Percentiles rank a stretch among this genome's conserved stretches.
These are phyloP conservation scores for Kryptolebias marmoratus DNA, from an alignment of 2,113 vertebrate genomes.

Conservation along the genomic window DNA sequence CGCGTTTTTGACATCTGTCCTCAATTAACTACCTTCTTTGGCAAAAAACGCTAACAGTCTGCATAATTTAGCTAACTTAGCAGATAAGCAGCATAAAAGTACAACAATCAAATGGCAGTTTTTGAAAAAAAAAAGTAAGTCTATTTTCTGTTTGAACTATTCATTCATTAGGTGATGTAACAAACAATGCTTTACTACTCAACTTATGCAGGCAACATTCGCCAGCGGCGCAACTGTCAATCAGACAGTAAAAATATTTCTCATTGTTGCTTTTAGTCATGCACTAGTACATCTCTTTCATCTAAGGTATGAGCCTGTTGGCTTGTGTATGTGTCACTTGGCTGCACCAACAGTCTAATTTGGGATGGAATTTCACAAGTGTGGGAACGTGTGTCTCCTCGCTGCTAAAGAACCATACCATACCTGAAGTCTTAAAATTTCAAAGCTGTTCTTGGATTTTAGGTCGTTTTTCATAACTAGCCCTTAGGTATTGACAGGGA, in stretches of 20 bases:
- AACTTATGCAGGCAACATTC: conserved; percentile 2
- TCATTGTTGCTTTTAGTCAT: conserved; percentile 20
- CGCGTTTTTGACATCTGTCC: too few species aligned
- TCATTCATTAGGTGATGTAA: neutral
- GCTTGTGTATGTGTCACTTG: conserved; percentile 21
- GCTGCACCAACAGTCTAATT: conserved; percentile 19
- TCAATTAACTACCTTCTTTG: neutral
- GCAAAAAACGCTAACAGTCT: neutral
- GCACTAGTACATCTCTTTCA: conserved; percentile 39
- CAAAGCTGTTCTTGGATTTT: conserved; percentile 42
- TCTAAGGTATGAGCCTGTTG: conserved; percentile 30
- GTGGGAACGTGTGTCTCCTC: conserved; percentile 48
- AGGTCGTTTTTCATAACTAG: conserved; percentile 18
- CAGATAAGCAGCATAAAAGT: too few species aligned
- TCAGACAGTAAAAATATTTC: conserved; percentile 1
- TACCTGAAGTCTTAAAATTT: conserved; percentile 22
- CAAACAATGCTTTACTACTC: neutral
- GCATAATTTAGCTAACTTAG: neutral
- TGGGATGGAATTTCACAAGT: conserved; percentile 61
- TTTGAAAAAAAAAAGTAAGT: too few species aligned
- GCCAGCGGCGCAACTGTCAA: conserved; percentile 9
- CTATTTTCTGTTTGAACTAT: neutral
- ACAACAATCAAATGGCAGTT: neutral
- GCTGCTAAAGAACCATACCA: conserved; percentile 7
- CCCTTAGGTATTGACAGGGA: conserved; percentile 43